Evolutionary conservation across 2,797 vertebrate species (phyloP), one percentile per base, ranked within the genome.

Genomic region (Pangasius mekongensis): DNA sequence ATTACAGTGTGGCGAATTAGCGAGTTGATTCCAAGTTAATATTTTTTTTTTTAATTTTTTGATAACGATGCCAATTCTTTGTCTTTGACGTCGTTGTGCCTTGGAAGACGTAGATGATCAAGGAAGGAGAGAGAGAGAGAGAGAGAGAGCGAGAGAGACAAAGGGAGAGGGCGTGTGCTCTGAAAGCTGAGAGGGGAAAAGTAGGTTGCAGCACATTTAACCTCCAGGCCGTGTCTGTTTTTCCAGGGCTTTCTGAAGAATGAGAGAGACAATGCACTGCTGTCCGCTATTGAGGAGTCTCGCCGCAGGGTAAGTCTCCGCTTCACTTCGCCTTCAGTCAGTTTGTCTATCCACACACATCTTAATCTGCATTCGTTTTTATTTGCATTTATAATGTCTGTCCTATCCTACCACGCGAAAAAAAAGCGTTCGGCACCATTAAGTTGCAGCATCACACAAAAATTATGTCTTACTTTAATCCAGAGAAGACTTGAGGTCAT

Each of bases 251-350:
- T 99, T 95, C 93, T 99, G 92, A 99, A 99, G 94, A 99, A 99
- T 92, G 98, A 99, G 94, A 97, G 98, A 92, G 98, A 99, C 94
- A 99, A 99, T 96, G 98, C 98, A 43, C 94, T 99, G 90, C 95
- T 99, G 89, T 99, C 98, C 27, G 98, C 98, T 92, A 99, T 99
- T 67, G 98, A 99, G 92, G 98, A 99, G 93, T 99, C 98, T 33
- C 97, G 98, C 89, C 98, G 97, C 95, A 97, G 98, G 97, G 98
- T 99, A 93, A 96, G 97, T 94, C 86, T 86, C 81, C 54, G 24
- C 62, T 64, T 89, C 84, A 88, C 14, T 39, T 47, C 52, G 85
- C 39, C 77, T 7, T 86, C 83, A 82, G 30, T 30, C 33, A 66
- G 27, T 73, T 69, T 74, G 30, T 73, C 69, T 11, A 43, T 62